A percentile compares a stretch with the other conserved stretches of the same genome.
phyloP scores from a whole-genome alignment of 2,797 vertebrate genomes.

The Aulostomus chinensis region DNA sequence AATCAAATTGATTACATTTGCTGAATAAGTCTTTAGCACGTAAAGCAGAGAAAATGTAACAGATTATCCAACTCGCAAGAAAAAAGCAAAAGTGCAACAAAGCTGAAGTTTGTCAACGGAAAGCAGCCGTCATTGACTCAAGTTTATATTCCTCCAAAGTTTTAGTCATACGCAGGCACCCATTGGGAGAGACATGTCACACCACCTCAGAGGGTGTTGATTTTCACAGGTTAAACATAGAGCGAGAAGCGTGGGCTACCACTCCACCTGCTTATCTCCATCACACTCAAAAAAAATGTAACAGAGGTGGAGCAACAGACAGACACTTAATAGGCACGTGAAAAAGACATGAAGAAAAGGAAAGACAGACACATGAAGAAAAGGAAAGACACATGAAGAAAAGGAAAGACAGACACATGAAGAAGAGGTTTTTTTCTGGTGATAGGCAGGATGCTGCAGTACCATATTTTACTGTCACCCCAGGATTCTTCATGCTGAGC shows the following conservation, averaged over 20 bases:
- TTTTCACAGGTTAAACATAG: conserved; percentile 78
- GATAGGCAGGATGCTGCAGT: no score
- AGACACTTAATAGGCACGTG: conserved; percentile 12
- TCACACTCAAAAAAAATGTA: conserved; percentile 25
- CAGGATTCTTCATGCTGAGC: no score
- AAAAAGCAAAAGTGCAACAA: conserved; percentile 23
- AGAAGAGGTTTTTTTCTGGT: no score
- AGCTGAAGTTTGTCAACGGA: conserved; percentile 41
- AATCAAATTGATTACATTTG: no score
- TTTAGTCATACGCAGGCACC: conserved; percentile 56
- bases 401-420: no score
- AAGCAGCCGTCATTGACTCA: conserved; percentile 53
- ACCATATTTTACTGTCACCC: no score
- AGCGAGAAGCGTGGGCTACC: conserved; percentile 64
- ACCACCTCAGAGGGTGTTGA: conserved; percentile 67
- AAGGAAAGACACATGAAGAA: no score
- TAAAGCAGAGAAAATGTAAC: conserved; percentile 2
- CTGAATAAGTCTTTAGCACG: no score
- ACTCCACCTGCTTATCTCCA: conserved; percentile 66
- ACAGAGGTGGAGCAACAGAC: conserved; percentile 16
- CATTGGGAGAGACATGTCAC: conserved; percentile 57
- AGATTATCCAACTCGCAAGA: not conserved
- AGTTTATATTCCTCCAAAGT: conserved; percentile 57
- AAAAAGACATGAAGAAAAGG: conserved; percentile 5
- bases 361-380: no score